These are phyloP conservation scores for Latrodectus elegans DNA, from an alignment of 2,888 invertebrate genomes.

Conservation along the genomic window DNA sequence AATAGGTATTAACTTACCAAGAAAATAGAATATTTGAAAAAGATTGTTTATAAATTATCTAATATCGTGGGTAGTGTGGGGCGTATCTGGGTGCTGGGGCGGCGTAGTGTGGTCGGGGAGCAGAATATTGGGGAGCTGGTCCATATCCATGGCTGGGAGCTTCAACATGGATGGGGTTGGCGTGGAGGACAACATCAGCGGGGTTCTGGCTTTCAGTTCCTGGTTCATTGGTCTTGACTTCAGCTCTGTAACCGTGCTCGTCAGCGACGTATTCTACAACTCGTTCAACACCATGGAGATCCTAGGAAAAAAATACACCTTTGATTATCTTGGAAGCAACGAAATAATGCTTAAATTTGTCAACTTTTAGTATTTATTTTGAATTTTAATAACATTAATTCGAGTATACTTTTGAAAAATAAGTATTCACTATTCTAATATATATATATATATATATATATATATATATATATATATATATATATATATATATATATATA, in stretches of 20 bases:
- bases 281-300: slow-evolving; percentile 68
- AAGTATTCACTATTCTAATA: no score
- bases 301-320: slow-evolving; percentile 18
- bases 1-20: slow-evolving; percentile 35
- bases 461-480: no score
- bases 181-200: slow-evolving; percentile 61
- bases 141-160: slow-evolving; percentile 17
- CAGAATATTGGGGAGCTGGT: slow-evolving; percentile 21
- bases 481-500: no score
- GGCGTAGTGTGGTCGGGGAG: slow-evolving; percentile 33
- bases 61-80: slow-evolving; percentile 46
- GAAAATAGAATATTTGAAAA: not conserved
- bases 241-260: slow-evolving; percentile 70
- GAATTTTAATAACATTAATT: no score
- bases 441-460: no score
- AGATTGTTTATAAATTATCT: not conserved
- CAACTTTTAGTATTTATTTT: no score
- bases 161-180: slow-evolving; percentile 60
- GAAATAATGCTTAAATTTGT: no score
- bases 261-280: slow-evolving; percentile 71
- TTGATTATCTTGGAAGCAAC: not conserved
- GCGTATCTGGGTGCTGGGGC: slow-evolving; percentile 29
- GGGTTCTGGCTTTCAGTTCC: slow-evolving; percentile 67
- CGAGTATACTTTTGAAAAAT: no score
- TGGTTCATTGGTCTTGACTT: slow-evolving; percentile 69